Conservation (phyloP, 2,888 invertebrate genomes). For the Hartigia nigra region DNA sequence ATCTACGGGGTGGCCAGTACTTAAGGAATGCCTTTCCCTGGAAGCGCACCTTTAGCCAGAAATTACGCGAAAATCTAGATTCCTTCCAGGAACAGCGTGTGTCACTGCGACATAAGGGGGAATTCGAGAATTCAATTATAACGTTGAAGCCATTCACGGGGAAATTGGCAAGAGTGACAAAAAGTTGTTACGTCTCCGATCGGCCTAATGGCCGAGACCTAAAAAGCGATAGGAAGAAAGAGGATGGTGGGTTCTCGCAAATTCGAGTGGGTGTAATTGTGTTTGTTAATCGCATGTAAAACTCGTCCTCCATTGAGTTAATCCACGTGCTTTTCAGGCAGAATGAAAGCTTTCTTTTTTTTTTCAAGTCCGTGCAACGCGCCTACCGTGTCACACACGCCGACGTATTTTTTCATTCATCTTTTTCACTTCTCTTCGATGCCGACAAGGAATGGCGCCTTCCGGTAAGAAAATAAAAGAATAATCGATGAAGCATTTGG, state of each 20-base stretch:
- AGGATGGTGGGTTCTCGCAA: neutral
- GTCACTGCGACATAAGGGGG: neutral
- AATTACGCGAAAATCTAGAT: neutral
- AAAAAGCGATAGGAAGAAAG: too few relatives aligned
- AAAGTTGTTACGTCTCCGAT: neutral
- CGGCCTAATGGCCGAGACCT: neutral
- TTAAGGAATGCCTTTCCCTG: neutral
- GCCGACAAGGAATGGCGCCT: neutral
- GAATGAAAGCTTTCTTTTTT: neutral
- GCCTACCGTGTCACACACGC: neutral
- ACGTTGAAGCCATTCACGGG: neutral
- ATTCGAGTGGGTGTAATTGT: neutral
- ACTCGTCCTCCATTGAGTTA: neutral
- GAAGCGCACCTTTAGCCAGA: neutral
- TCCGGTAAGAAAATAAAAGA: neutral
- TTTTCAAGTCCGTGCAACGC: neutral
- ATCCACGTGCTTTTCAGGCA: neutral
- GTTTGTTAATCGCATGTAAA: neutral
- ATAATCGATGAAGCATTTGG: neutral
- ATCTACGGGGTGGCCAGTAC: constrained; percentile 43
- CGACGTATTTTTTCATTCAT: neutral
- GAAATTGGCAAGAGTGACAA: neutral
- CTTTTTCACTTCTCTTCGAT: neutral
- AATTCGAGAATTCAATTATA: neutral
- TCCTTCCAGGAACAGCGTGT: neutral